These are phyloP conservation scores for Parauchenoglanis punctatus DNA, from an alignment of 2,797 vertebrate species.

Conservation along the genomic window DNA sequence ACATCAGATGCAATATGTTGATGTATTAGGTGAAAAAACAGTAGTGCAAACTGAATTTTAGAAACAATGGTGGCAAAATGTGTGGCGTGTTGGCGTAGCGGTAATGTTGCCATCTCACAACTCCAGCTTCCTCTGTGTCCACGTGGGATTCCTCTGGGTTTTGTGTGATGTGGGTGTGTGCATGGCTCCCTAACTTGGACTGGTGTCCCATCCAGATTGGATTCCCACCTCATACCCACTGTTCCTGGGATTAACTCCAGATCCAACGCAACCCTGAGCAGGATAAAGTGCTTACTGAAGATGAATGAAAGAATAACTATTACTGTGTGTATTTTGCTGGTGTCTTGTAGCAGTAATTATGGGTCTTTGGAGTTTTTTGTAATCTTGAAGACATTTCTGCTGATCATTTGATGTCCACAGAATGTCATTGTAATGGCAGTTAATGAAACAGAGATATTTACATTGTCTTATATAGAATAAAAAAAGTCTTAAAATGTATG, in stretches of 20 bases:
- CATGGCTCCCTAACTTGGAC: background rate
- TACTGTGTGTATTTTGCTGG: slow-evolving; percentile 11
- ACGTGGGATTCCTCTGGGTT: background rate
- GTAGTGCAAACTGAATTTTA: background rate
- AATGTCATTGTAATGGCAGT: slow-evolving; percentile 5
- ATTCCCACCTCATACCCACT: background rate
- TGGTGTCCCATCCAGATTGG: background rate
- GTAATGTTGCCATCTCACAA: slow-evolving; percentile 5
- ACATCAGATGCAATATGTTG: background rate
- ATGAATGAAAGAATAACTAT: slow-evolving; percentile 2
- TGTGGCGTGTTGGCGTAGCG: background rate
- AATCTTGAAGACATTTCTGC: slow-evolving; percentile 8
- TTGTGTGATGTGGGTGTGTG: background rate
- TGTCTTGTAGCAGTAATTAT: background rate
- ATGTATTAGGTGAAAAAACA: background rate
- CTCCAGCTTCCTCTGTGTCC: slow-evolving; percentile 6
- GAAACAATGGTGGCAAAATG: background rate
- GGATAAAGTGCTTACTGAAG: slow-evolving; percentile 9
- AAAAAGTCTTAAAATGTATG: background rate
- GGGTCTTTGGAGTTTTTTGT: background rate
- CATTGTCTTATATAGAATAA: background rate
- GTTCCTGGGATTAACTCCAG: slow-evolving; percentile 8
- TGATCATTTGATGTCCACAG: background rate
- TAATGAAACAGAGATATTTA: slow-evolving; percentile 26
- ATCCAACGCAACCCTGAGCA: slow-evolving; percentile 9